Conservation (phyloP, 2,888 invertebrate species). For the Perithous albicinctus region DNA sequence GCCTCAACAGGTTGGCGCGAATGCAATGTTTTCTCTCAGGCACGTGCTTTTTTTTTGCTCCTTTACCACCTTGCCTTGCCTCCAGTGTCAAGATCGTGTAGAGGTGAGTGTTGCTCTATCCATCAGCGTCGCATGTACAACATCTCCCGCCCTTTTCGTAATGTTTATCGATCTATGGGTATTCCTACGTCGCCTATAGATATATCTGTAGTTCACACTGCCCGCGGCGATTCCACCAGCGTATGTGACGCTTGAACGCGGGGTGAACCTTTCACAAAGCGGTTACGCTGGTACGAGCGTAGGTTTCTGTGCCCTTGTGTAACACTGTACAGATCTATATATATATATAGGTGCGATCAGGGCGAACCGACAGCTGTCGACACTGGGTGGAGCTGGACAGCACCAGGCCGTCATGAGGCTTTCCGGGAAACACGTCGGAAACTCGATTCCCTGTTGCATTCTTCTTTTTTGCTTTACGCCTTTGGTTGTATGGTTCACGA, state of each 20-base stretch:
- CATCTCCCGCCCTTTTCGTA: slow-evolving; percentile 34
- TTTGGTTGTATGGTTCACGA: neutral
- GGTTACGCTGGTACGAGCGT: slow-evolving; percentile 27
- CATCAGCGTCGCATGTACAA: slow-evolving; percentile 1
- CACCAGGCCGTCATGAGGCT: slow-evolving; percentile 16
- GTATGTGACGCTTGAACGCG: slow-evolving; percentile 18
- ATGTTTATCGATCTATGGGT: slow-evolving; percentile 37
- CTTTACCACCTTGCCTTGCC: neutral
- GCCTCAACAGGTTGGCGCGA: slow-evolving; percentile 78
- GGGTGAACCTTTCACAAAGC: slow-evolving; percentile 14
- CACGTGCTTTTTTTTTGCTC: slow-evolving; percentile 11
- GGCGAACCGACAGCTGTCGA: neutral
- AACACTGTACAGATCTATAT: neutral
- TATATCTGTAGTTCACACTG: neutral
- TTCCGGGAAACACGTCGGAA: slow-evolving; percentile 33
- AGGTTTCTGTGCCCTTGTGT: slow-evolving; percentile 19
- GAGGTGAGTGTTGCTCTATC: slow-evolving; percentile 13
- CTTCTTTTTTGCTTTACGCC: slow-evolving; percentile 4
- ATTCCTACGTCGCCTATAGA: neutral
- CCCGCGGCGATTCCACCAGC: neutral
- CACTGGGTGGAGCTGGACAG: slow-evolving; percentile 4
- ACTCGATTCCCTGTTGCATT: slow-evolving; percentile 34
- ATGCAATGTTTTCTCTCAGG: slow-evolving; percentile 75
- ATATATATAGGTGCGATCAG: slow-evolving; percentile 1
- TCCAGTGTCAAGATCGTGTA: neutral